Percentiles rank a stretch among this genome's conserved stretches.
Conservation (phyloP, 2,888 invertebrate genomes). For the Prosopocoilus inquinatus region DNA sequence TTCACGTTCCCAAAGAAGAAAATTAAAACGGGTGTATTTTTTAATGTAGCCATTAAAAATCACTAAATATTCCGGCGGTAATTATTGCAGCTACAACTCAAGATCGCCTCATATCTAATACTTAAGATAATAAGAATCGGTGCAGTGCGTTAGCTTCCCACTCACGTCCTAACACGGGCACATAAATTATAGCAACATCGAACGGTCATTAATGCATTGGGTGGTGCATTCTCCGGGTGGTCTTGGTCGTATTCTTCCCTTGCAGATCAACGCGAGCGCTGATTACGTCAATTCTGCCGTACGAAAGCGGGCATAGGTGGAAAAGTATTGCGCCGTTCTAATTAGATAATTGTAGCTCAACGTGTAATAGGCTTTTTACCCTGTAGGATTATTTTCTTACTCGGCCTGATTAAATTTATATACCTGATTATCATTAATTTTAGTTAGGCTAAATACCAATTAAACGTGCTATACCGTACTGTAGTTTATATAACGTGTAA, state of each 20-base stretch:
- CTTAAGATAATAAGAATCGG: constrained; percentile 45
- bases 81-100: constrained; percentile 18
- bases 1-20: not conserved
- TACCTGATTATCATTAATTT: not conserved
- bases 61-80: constrained; percentile 10
- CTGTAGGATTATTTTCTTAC: not conserved
- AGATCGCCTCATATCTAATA: constrained; percentile 41
- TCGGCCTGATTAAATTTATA: not conserved
- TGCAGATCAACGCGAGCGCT: constrained; percentile 26
- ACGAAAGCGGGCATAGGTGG: not conserved
- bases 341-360: constrained; percentile 1
- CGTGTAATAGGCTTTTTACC: not conserved
- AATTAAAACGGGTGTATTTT: constrained; percentile 9
- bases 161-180: constrained; percentile 39
- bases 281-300: constrained; percentile 27
- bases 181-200: constrained; percentile 51
- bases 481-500: too few relatives aligned
- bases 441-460: not conserved
- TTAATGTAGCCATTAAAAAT: constrained; percentile 19
- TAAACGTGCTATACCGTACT: too few relatives aligned
- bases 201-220: constrained; percentile 50
- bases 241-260: constrained; percentile 27
- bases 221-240: constrained; percentile 38
- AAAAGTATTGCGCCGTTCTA: constrained; percentile 2
- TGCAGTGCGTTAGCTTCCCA: constrained; percentile 42